Conservation (phyloP, 2,113 vertebrate species). For the Heterotilapia buettikoferi region DNA sequence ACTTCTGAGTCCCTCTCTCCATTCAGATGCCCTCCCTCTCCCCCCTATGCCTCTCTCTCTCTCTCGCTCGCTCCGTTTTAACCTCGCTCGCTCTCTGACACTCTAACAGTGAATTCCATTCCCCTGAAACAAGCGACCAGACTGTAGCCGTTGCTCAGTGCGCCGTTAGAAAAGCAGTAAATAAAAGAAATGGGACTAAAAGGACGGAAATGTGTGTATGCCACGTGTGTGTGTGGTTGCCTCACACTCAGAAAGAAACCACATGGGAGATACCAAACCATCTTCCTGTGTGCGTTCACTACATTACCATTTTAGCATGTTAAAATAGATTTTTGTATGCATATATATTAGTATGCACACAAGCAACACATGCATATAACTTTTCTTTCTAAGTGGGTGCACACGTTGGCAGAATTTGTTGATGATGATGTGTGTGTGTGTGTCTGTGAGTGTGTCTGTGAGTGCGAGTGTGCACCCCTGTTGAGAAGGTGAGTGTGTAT, state of each 20-base stretch:
- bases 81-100: conserved; percentile 21
- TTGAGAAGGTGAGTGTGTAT: conserved; percentile 14
- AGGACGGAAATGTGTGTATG: neutral
- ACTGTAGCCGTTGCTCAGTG: conserved; percentile 42
- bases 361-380: neutral
- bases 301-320: neutral
- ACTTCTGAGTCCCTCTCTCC: conserved; percentile 19
- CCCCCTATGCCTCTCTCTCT: neutral
- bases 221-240: neutral
- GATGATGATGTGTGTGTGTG: neutral
- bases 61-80: neutral
- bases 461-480: neutral
- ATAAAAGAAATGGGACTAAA: conserved; percentile 23
- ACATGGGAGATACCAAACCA: neutral
- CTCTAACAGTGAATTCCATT: conserved; percentile 68
- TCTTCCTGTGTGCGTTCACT: conserved; percentile 15
- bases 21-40: neutral
- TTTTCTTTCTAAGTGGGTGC: neutral
- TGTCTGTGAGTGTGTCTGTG: neutral
- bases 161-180: conserved; percentile 23
- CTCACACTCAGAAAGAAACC: conserved; percentile 21
- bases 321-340: rapidly evolving
- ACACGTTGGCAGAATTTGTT: neutral
- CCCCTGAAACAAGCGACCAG: conserved; percentile 68
- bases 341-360: neutral